Base-by-base conservation (phyloP, 1,140 invertebrate species). In the Cydia fagiglandana region DNA sequence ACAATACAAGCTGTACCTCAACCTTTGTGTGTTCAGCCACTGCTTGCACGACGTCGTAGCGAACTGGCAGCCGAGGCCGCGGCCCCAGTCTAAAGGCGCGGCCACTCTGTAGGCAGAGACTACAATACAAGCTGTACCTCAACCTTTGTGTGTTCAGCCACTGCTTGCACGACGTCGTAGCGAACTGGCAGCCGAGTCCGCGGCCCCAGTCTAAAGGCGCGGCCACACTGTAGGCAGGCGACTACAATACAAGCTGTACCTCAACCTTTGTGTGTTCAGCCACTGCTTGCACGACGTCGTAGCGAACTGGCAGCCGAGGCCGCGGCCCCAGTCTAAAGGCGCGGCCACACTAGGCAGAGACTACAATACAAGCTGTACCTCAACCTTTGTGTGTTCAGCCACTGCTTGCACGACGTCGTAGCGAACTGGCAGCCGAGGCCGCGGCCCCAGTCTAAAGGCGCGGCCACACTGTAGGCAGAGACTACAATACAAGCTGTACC, bases 281-380 rank as follows among this genome's bases (percentile, higher is more conserved):
- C 99, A 99, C 76, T 99, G 96, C 88, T 98, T 98, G 94, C 99
- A 99, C 77, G 97, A 99, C 80, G 96, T 96, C 94, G 96, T 97
- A 0, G 97, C 98, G 93, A 99, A 99, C 83, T 96, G 95, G 93
- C 99, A 99, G 9, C 99, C 99, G 0, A 99, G 94, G 12, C 95
- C 95, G 81, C 94, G 94, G 0, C 99, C 99, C 99, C 99, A 99
- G 56, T 96, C 94, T 12, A 99, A 93, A 6, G 96, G 95, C 75
- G 98, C 96, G 0, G 98, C 98, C 94, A 97, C 96, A 0, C 94
- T 94, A 99, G 91, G 38, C 38, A 41, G 38, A 41, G 7, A 41
- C 34, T 38, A 38, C 20, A 50, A 34, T 17, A 56, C 73, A 28
- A 38, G 30, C 78, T 79, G 78, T 87, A 91, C 90, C 88, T 90